Percentiles rank a stretch among this genome's conserved stretches.
Conservation (phyloP, 2,797 vertebrate species). For the Potorous gilbertii region DNA sequence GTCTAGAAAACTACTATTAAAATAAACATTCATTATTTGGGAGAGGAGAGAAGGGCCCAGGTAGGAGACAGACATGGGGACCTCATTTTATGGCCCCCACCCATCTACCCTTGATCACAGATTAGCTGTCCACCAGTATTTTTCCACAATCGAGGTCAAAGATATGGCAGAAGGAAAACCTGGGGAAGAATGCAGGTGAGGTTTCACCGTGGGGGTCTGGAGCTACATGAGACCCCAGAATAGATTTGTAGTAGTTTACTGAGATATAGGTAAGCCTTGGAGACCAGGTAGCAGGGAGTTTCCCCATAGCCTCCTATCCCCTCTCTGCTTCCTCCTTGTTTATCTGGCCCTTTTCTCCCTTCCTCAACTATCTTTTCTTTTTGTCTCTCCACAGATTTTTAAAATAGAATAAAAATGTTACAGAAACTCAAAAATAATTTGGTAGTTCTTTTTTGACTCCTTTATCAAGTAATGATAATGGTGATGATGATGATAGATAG, state of each 20-base stretch:
- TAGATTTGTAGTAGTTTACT: not conserved
- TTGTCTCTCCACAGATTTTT: not conserved
- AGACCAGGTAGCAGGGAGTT: not conserved
- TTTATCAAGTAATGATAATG: not conserved
- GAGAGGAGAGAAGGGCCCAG: not conserved
- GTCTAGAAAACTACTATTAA: constrained; percentile 28
- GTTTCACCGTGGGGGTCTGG: not conserved
- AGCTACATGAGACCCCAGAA: not conserved
- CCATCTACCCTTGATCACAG: not conserved
- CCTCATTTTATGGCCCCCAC: not conserved
- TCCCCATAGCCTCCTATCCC: not conserved
- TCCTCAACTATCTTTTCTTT: not conserved
- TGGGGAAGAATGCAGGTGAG: not conserved
- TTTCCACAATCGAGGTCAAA: not conserved
- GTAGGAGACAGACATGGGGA: not conserved
- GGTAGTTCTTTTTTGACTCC: not conserved
- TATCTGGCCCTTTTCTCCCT: not conserved
- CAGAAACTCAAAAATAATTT: not conserved
- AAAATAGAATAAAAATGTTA: not conserved
- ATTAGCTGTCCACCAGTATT: not conserved
- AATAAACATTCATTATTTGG: not conserved
- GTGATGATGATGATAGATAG: not conserved
- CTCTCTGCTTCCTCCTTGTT: not conserved
- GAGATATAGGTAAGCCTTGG: not conserved
- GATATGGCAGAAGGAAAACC: not conserved